Percentiles rank a stretch among this genome's conserved stretches.
These are phyloP conservation scores for Dioctria linearis DNA, from an alignment of 2,888 invertebrate species.

Conservation along the genomic window DNA sequence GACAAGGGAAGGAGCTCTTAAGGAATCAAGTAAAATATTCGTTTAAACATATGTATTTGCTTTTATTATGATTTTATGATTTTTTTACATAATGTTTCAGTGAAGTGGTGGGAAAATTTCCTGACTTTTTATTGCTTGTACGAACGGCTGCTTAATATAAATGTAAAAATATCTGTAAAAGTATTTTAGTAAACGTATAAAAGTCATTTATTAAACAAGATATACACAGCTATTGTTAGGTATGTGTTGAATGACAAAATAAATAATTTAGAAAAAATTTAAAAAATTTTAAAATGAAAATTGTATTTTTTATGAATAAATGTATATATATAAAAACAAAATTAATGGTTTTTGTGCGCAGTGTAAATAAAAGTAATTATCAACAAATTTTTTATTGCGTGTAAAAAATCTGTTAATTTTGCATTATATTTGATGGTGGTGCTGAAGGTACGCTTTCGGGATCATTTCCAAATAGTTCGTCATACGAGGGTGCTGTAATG, in stretches of 20 bases:
- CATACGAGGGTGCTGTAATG: constrained; percentile 70
- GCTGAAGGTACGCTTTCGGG: constrained; percentile 43
- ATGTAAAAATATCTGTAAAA: constrained; percentile 11
- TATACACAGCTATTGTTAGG: too few species aligned
- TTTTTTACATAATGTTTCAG: too few species aligned
- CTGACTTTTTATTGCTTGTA: too few species aligned
- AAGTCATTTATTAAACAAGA: constrained; percentile 35
- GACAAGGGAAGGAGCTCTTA: too few species aligned
- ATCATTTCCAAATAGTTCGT: constrained; percentile 67
- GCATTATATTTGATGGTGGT: constrained; percentile 15
- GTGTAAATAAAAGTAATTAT: constrained; percentile 16
- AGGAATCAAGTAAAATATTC: too few species aligned
- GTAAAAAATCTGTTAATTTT: constrained; percentile 14
- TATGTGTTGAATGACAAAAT: constrained; percentile 21
- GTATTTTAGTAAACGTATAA: constrained; percentile 43
- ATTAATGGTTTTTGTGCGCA: constrained; percentile 9
- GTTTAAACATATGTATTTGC: too few species aligned
- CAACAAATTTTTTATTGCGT: too few species aligned
- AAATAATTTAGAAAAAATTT: constrained; percentile 11
- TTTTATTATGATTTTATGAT: too few species aligned
- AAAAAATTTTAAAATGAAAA: background rate
- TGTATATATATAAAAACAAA: too few species aligned
- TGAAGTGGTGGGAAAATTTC: too few species aligned
- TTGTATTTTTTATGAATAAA: too few species aligned
- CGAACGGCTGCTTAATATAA: constrained; percentile 3